A percentile compares a stretch with the other conserved stretches of the same genome.
Conservation (phyloP, 2,888 invertebrate species). For the Crematogaster levior region DNA sequence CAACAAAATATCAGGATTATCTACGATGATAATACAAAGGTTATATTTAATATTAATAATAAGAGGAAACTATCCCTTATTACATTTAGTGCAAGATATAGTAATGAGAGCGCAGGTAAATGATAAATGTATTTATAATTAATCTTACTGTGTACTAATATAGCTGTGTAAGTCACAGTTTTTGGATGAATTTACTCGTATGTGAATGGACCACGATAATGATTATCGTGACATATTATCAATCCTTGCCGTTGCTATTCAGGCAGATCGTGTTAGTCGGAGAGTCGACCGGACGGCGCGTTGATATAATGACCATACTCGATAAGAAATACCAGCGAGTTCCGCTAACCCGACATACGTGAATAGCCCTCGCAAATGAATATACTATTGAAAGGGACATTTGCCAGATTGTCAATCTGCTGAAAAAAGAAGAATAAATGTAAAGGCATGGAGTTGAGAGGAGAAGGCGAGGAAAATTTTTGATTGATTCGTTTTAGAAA, state of each 20-base stretch:
- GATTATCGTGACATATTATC: slow-evolving; percentile 63
- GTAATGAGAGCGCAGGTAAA: background rate
- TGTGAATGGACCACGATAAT: slow-evolving; percentile 64
- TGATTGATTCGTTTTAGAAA: slow-evolving; percentile 2
- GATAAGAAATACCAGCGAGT: slow-evolving; percentile 60
- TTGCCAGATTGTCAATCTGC: background rate
- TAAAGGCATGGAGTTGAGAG: background rate
- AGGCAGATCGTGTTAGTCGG: slow-evolving; percentile 74
- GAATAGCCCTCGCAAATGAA: slow-evolving; percentile 26
- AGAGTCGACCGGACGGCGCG: slow-evolving; percentile 68
- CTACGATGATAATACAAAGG: background rate
- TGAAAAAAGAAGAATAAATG: background rate
- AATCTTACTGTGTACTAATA: background rate
- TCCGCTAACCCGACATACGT: slow-evolving; percentile 44
- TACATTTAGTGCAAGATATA: background rate
- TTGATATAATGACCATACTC: slow-evolving; percentile 62
- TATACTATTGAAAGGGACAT: slow-evolving; percentile 44
- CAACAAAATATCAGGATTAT: slow-evolving; percentile 2
- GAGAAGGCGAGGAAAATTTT: background rate
- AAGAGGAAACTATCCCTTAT: background rate
- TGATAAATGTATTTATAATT: background rate
- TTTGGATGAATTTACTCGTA: slow-evolving; percentile 45
- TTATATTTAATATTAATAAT: background rate
- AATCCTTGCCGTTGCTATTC: slow-evolving; percentile 63
- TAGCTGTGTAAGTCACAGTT: background rate